These are phyloP conservation scores for Trissonchulus latispiculum DNA, from an alignment of 2,888 invertebrate genomes.

Conservation along the genomic window DNA sequence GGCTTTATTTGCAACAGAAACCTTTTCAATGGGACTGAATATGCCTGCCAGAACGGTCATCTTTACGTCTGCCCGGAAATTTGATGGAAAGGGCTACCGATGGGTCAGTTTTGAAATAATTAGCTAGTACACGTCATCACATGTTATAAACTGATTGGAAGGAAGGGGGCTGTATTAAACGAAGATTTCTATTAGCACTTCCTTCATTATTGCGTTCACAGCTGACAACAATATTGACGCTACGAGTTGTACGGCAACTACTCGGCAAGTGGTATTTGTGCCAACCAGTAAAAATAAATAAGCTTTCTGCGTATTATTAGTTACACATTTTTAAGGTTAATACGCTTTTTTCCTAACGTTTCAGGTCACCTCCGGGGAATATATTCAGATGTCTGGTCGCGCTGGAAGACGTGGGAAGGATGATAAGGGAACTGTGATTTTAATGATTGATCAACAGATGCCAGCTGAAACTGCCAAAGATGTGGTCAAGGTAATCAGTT, in stretches of 20 bases:
- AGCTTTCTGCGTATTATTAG: too few relatives aligned
- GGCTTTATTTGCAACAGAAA: constrained; percentile 97
- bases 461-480: constrained; percentile 52
- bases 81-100: constrained; percentile 87
- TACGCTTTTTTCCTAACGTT: too few relatives aligned
- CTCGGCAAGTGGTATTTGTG: too few relatives aligned
- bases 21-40: constrained; percentile 99
- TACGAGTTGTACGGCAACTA: too few relatives aligned
- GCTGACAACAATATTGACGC: too few relatives aligned
- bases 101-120: constrained; percentile 56
- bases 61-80: constrained; percentile 88
- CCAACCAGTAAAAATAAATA: too few relatives aligned
- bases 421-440: constrained; percentile 86
- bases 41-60: constrained; percentile 99
- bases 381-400: constrained; percentile 98
- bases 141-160: too few relatives aligned
- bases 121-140: too few relatives aligned
- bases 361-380: constrained; percentile 75
- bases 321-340: too few relatives aligned
- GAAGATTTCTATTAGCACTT: too few relatives aligned
- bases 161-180: too few relatives aligned
- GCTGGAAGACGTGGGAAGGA: constrained; percentile 94
- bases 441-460: constrained; percentile 96
- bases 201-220: too few relatives aligned
- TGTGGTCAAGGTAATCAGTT: constrained; percentile 55